Evolutionary conservation across 2,888 invertebrate genomes (phyloP).

Genomic region (Drosophila monieri): DNA sequence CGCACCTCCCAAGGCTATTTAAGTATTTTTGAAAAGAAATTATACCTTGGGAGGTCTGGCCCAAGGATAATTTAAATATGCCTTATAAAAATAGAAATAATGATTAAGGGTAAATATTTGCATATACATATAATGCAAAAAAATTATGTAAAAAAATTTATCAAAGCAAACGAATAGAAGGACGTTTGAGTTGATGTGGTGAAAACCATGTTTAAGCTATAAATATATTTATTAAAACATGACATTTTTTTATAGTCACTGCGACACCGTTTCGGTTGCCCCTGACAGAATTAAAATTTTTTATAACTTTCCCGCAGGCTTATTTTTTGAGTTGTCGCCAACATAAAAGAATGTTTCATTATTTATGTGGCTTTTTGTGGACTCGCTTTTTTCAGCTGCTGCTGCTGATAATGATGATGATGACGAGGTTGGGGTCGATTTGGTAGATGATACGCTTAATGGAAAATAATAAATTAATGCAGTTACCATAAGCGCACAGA

Average conservation of each 20-base stretch:
- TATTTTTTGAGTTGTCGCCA: conserved; percentile 26
- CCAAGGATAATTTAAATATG: no score
- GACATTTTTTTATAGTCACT: conserved; percentile 16
- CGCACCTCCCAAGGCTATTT: conserved; percentile 46
- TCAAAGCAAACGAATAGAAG: background rate
- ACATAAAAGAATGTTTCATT: conserved; percentile 45
- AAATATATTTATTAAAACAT: conserved; percentile 21
- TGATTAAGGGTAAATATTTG: no score
- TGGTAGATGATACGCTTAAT: conserved; percentile 45
- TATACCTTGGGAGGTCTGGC: no score
- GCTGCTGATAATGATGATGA: conserved; percentile 15
- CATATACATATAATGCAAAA: no score
- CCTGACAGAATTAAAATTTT: conserved; percentile 52
- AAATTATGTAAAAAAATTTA: conserved; percentile 17
- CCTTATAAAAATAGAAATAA: no score
- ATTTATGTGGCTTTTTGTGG: conserved; percentile 54
- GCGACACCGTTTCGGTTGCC: conserved; percentile 1
- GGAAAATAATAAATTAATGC: conserved; percentile 43
- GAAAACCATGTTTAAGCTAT: background rate
- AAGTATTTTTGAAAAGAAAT: no score
- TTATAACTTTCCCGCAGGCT: conserved; percentile 30
- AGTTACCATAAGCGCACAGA: conserved; percentile 9
- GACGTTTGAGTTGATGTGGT: background rate
- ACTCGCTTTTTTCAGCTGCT: conserved; percentile 23
- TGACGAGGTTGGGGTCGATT: conserved; percentile 25